These are phyloP conservation scores for Climacteris rufus DNA, from an alignment of 2,113 vertebrate genomes.

Conservation along the genomic window DNA sequence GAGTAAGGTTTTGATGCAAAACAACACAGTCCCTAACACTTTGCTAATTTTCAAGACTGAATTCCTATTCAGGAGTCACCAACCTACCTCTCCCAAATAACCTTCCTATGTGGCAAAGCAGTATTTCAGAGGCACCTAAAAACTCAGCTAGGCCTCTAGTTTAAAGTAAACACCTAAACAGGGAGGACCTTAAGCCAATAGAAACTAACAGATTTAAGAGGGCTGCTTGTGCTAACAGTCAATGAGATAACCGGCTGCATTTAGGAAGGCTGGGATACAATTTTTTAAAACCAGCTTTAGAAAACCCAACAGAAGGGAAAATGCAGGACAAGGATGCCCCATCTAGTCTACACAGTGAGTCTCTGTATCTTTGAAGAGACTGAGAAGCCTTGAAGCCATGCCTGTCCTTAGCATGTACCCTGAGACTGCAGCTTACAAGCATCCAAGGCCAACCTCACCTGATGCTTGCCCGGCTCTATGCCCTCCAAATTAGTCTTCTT, in stretches of 20 bases:
- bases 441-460: slow-evolving; percentile 66
- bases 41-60: background rate
- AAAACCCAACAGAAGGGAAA: background rate
- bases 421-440: slow-evolving; percentile 63
- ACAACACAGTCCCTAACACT: background rate
- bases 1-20: background rate
- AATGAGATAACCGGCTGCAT: background rate
- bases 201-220: background rate
- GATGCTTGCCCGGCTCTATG: slow-evolving; percentile 66
- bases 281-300: background rate
- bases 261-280: background rate
- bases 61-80: background rate
- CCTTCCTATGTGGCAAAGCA: background rate
- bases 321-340: background rate
- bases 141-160: background rate
- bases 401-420: slow-evolving; percentile 12
- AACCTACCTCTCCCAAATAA: background rate
- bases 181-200: background rate
- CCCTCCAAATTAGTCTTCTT: slow-evolving; percentile 66
- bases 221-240: background rate
- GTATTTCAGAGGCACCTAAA: background rate
- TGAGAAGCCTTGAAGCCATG: slow-evolving; percentile 33
- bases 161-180: background rate
- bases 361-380: background rate
- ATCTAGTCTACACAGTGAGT: background rate